phyloP scores from a whole-genome alignment of 2,797 vertebrate species.

The Lepilemur ruficaudatus region DNA sequence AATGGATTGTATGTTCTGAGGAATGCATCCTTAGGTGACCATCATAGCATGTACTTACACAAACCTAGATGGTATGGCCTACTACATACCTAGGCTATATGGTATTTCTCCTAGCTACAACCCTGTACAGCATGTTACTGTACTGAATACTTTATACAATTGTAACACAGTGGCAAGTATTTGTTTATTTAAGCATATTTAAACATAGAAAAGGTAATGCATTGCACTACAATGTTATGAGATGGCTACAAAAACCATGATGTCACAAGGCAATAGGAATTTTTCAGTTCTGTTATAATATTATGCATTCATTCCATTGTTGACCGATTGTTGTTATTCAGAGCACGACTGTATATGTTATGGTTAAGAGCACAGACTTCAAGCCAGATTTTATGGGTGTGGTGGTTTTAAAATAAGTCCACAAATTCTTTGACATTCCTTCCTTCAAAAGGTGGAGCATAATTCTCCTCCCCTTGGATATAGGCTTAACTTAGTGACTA shows the following conservation, averaged over 20 bases:
- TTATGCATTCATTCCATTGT: neutral
- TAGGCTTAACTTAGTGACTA: neutral
- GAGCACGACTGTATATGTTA: neutral
- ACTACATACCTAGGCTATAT: neutral
- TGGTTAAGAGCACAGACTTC: neutral
- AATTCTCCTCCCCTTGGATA: neutral
- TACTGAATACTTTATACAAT: neutral
- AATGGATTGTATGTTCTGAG: neutral
- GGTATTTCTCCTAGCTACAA: neutral
- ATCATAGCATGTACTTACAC: neutral
- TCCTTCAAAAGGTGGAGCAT: neutral
- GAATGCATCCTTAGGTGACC: neutral
- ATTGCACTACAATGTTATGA: neutral
- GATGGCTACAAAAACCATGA: neutral
- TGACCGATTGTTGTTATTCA: neutral
- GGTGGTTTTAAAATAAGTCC: slow-evolving; percentile 18
- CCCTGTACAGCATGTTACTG: neutral
- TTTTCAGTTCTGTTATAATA: neutral
- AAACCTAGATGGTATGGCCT: neutral
- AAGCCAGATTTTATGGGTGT: neutral
- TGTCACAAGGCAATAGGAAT: neutral
- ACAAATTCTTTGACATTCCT: neutral
- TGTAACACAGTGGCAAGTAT: neutral
- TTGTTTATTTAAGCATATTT: neutral
- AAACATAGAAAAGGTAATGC: neutral